Evolutionary conservation across 2,113 vertebrate genomes (phyloP).

Genomic region (Tragelaphus buxtoni): DNA sequence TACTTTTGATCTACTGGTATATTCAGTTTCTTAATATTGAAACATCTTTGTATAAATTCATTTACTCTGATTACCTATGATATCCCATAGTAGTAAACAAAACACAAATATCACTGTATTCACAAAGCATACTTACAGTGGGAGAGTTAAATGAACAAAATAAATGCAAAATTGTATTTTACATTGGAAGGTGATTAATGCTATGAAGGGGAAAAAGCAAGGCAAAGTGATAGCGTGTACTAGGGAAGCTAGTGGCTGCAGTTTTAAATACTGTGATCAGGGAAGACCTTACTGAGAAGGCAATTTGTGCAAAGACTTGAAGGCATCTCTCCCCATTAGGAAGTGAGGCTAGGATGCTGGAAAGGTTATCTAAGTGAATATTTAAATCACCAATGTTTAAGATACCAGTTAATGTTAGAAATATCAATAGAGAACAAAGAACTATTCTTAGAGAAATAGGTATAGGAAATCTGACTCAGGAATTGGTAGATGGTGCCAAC

Average conservation of each 20-base stretch:
- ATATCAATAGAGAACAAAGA: neutral
- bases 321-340: neutral
- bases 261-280: constrained; percentile 3
- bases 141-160: neutral
- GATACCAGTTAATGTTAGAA: neutral
- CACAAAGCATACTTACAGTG: neutral
- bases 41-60: neutral
- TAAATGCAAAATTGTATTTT: neutral
- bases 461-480: neutral
- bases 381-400: constrained; percentile 22
- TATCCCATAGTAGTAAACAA: neutral
- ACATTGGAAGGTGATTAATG: neutral
- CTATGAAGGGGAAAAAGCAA: neutral
- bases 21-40: neutral
- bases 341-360: neutral
- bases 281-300: neutral
- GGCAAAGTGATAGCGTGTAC: neutral
- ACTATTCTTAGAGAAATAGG: neutral
- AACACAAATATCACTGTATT: neutral
- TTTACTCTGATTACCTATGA: neutral
- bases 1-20: neutral
- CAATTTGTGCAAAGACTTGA: neutral
- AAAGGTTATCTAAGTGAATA: constrained; percentile 5
- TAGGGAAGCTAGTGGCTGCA: neutral
- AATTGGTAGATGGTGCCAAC: neutral